A percentile compares a stretch with the other conserved stretches of the same genome.
These are phyloP conservation scores for Drosophila aldrichi DNA, from an alignment of 2,888 invertebrate genomes.

Conservation along the genomic window DNA sequence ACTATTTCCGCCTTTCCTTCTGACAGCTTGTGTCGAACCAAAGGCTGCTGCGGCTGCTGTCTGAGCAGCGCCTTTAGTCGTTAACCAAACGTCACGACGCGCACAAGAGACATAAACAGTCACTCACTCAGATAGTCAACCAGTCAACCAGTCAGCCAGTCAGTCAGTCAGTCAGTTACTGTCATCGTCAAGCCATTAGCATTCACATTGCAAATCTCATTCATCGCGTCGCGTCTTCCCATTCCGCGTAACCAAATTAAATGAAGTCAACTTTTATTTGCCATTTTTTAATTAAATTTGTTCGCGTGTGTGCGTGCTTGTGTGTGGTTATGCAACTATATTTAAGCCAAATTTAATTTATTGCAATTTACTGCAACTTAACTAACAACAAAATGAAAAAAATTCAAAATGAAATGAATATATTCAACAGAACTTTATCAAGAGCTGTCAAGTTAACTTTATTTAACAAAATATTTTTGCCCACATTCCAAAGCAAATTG, in stretches of 20 bases:
- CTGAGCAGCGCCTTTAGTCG: slow-evolving; percentile 64
- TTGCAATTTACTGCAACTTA: slow-evolving; percentile 3
- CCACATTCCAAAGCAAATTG: slow-evolving; percentile 1
- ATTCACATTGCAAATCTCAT: slow-evolving; percentile 38
- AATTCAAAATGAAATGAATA: background rate
- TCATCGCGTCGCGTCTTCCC: slow-evolving; percentile 22
- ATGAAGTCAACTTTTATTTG: slow-evolving; percentile 77
- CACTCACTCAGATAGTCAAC: slow-evolving; percentile 15
- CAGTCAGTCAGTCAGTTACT: slow-evolving; percentile 16
- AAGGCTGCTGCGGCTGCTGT: slow-evolving; percentile 67
- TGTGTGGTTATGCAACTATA: slow-evolving; percentile 3
- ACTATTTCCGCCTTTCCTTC: slow-evolving; percentile 77
- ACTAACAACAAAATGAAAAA: slow-evolving; percentile 14
- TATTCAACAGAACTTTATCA: slow-evolving; percentile 4
- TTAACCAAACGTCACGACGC: slow-evolving; percentile 65
- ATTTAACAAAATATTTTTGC: slow-evolving; percentile 3
- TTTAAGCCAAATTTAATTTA: slow-evolving; percentile 29
- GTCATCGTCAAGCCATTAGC: slow-evolving; percentile 31
- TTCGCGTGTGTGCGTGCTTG: slow-evolving; percentile 13
- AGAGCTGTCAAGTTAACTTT: slow-evolving; percentile 7
- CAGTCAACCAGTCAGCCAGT: slow-evolving; percentile 18
- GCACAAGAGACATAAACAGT: slow-evolving; percentile 38
- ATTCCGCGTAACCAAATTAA: slow-evolving; percentile 71
- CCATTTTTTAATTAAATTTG: slow-evolving; percentile 76
- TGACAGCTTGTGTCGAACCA: slow-evolving; percentile 59